Evolutionary conservation across 2,797 vertebrate genomes (phyloP).

Genomic region (Dallia pectoralis): DNA sequence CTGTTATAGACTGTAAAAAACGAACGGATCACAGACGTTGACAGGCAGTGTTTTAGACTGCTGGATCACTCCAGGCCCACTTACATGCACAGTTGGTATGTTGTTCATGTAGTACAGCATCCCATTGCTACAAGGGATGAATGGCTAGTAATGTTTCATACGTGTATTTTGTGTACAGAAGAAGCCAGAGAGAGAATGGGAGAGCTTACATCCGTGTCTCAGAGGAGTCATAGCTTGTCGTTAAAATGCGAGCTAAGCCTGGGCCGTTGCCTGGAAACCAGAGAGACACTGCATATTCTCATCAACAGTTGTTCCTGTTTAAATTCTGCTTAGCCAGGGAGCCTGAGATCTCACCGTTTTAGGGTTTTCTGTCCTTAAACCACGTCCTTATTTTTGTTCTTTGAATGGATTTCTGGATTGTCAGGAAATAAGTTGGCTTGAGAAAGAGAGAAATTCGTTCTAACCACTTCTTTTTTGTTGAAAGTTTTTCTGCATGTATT

Average conservation of each 20-base stretch:
- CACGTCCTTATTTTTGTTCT: constrained; percentile 4
- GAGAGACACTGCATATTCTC: constrained; percentile 36
- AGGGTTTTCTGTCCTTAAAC: constrained; percentile 5
- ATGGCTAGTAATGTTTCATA: constrained; percentile 25
- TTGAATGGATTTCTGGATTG: too few relatives aligned
- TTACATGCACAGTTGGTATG: constrained; percentile 43
- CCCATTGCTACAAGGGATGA: constrained; percentile 23
- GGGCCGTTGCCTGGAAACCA: constrained; percentile 61
- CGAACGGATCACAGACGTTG: too few relatives aligned
- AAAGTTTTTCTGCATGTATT: not conserved
- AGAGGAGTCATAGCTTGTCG: constrained; percentile 43
- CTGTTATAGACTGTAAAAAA: too few relatives aligned
- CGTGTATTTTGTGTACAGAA: constrained; percentile 12
- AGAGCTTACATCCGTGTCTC: constrained; percentile 35
- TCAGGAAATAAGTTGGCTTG: not conserved
- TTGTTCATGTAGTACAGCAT: constrained; percentile 23
- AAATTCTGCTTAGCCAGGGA: constrained; percentile 5
- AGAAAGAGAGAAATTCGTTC: too few relatives aligned
- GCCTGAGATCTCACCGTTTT: constrained; percentile 11
- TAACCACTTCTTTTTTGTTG: not conserved
- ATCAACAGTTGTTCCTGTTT: constrained; percentile 34
- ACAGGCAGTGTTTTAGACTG: too few relatives aligned
- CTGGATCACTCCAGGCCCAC: not conserved
- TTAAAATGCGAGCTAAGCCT: constrained; percentile 49
- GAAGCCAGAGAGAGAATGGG: not conserved